Percentiles rank a stretch among this genome's conserved stretches.
Evolutionary conservation across 2,797 vertebrate species (phyloP).

Genomic region (Discoglossus pictus): DNA sequence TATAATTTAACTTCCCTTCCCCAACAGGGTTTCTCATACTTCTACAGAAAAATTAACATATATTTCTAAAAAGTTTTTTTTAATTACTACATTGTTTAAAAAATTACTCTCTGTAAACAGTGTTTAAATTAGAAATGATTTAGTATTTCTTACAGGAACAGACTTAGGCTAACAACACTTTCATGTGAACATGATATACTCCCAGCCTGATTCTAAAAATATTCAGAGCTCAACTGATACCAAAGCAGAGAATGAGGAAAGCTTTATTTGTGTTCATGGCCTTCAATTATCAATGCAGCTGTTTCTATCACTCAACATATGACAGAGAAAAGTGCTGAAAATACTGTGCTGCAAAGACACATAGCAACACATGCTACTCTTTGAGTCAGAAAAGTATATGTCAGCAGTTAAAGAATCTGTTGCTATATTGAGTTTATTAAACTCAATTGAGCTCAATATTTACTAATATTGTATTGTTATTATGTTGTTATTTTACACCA

Average conservation of each 20-base stretch:
- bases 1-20: no score
- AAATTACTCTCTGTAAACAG: no score
- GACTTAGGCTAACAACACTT: slow-evolving; percentile 12
- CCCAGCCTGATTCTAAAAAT: slow-evolving; percentile 35
- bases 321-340: slow-evolving; percentile 8
- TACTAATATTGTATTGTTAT: no score
- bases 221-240: slow-evolving; percentile 22
- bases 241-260: slow-evolving; percentile 13
- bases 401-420: not conserved
- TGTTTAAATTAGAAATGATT: not conserved
- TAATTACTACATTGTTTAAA: no score
- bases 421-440: not conserved
- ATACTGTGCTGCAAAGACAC: slow-evolving; percentile 29
- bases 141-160: not conserved
- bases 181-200: slow-evolving; percentile 33
- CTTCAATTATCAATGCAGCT: slow-evolving; percentile 42
- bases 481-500: no score
- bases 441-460: not conserved
- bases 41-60: no score
- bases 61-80: no score
- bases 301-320: slow-evolving; percentile 28
- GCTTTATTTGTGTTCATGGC: slow-evolving; percentile 23
- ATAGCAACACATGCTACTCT: slow-evolving; percentile 6
- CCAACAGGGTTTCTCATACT: no score
- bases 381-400: slow-evolving; percentile 10